Evolutionary conservation across 2,888 invertebrate genomes (phyloP).

Genomic region (Megastigmus dorsalis): DNA sequence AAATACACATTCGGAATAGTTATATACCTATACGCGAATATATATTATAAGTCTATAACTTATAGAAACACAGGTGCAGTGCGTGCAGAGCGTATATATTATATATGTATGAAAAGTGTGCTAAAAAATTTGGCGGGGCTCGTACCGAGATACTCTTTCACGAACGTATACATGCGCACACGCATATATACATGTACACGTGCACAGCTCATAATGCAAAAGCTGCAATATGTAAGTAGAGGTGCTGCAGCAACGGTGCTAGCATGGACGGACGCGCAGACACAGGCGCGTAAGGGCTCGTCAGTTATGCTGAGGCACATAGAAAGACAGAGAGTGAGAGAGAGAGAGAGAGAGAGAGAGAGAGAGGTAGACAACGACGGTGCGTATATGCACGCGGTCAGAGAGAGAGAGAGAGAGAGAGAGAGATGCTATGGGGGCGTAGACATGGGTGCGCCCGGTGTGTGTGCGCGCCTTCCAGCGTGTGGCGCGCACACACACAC

Average conservation of each 20-base stretch:
- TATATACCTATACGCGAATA: not conserved
- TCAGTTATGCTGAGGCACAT: not conserved
- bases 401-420: slow-evolving; percentile 23
- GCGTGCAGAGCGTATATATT: too few relatives aligned
- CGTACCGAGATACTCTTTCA: too few relatives aligned
- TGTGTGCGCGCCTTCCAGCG: slow-evolving; percentile 67
- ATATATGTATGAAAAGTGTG: not conserved
- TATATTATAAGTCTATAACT: too few relatives aligned
- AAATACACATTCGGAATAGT: too few relatives aligned
- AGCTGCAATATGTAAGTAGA: slow-evolving; percentile 1
- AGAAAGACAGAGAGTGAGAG: not conserved
- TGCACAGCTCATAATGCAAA: not conserved
- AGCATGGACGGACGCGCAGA: not conserved
- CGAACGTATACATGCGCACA: not conserved
- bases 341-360: slow-evolving; percentile 32
- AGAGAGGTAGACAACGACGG: too few relatives aligned
- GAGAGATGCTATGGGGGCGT: slow-evolving; percentile 70
- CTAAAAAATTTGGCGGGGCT: too few relatives aligned
- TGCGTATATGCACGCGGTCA: not conserved
- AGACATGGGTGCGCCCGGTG: slow-evolving; percentile 73
- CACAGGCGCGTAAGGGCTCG: not conserved
- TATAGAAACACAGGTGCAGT: too few relatives aligned
- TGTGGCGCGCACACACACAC: too few relatives aligned
- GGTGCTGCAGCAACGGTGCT: not conserved
- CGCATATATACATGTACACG: not conserved